Percentiles rank a stretch among this genome's conserved stretches.
These are phyloP conservation scores for Dryas iulia DNA, from an alignment of 1,140 invertebrate genomes.

Conservation along the genomic window DNA sequence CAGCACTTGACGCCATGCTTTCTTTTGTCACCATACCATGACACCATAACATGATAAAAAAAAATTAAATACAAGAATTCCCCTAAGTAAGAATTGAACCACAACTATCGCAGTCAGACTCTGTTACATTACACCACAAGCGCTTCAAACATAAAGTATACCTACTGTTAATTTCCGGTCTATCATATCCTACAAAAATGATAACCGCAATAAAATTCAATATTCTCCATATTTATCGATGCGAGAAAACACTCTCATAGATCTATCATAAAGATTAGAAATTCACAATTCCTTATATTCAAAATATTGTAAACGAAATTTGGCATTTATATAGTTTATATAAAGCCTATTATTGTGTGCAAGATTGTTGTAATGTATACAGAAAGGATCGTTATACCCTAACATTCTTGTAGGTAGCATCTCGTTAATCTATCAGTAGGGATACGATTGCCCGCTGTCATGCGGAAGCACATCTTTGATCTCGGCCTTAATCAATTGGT, in stretches of 20 bases:
- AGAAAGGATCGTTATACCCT: constrained; percentile 7
- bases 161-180: neutral
- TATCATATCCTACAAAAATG: neutral
- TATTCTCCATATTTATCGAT: constrained; percentile 7
- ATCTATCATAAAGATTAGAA: constrained; percentile 21
- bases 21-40: too few species aligned
- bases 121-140: too few species aligned
- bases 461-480: constrained; percentile 70
- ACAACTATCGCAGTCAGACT: too few species aligned
- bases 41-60: too few species aligned
- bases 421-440: constrained; percentile 62
- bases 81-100: too few species aligned
- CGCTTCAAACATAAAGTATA: too few species aligned
- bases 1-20: too few species aligned
- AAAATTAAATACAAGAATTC: too few species aligned
- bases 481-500: constrained; percentile 60
- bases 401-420: constrained; percentile 26
- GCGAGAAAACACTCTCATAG: constrained; percentile 12
- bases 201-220: neutral
- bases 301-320: neutral
- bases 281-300: neutral
- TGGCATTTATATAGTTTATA: neutral
- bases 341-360: neutral
- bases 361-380: neutral
- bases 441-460: constrained; percentile 49